phyloP scores from a whole-genome alignment of 2,888 invertebrate species.

The Thysanoteuthis rhombus region DNA sequence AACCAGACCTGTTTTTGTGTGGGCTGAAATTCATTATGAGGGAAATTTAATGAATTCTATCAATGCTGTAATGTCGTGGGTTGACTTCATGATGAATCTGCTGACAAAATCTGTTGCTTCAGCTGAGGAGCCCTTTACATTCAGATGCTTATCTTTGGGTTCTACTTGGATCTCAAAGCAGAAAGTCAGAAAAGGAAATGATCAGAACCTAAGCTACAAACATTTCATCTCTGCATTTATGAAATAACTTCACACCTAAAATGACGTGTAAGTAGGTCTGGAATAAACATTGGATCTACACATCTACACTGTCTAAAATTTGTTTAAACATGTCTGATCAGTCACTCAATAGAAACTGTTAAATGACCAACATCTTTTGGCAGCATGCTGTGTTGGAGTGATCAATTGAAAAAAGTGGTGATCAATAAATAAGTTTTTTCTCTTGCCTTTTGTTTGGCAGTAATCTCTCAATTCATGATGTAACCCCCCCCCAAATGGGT shows the following conservation, averaged over 20 bases:
- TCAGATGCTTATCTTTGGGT: conserved; percentile 12
- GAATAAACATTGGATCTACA: not conserved
- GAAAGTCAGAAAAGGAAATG: not conserved
- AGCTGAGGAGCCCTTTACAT: not conserved
- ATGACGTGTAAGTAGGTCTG: not conserved
- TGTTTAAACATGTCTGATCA: too few relatives aligned
- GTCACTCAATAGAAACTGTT: too few relatives aligned
- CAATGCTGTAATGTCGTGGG: not conserved
- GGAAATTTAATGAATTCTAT: not conserved
- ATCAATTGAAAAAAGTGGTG: too few relatives aligned
- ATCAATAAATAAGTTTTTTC: too few relatives aligned
- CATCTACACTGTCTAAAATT: not conserved
- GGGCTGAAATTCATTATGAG: too few relatives aligned
- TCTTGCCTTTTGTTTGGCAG: too few relatives aligned
- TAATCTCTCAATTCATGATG: too few relatives aligned
- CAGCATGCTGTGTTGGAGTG: too few relatives aligned
- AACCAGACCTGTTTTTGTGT: too few relatives aligned
- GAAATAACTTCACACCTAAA: not conserved
- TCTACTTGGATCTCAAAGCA: not conserved
- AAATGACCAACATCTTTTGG: too few relatives aligned
- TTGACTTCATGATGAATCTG: too few relatives aligned
- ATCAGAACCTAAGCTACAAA: not conserved
- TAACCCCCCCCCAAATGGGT: too few relatives aligned
- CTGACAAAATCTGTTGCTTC: not conserved
- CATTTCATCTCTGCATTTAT: not conserved